Percentiles rank a stretch among this genome's conserved stretches.
phyloP scores from a whole-genome alignment of 2,797 vertebrate genomes.

The Lophius americanus region DNA sequence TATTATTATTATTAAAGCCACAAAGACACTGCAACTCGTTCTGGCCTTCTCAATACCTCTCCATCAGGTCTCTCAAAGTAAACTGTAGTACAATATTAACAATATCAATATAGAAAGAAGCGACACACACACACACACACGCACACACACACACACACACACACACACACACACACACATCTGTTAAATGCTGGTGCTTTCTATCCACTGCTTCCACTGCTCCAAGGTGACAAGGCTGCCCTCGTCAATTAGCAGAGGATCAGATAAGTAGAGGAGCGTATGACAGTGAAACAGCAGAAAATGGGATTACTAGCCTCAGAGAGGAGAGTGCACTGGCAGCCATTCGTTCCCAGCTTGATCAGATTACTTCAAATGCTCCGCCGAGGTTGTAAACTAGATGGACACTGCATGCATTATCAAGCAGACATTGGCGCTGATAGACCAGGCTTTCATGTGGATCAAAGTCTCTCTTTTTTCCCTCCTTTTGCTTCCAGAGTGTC shows the following conservation, averaged over 20 bases:
- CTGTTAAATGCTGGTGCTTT: conserved; percentile 15
- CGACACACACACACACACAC: no score
- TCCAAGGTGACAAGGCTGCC: conserved; percentile 23
- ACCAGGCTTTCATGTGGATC: conserved; percentile 47
- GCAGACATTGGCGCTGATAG: conserved; percentile 50
- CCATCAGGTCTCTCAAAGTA: no score
- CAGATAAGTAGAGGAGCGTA: conserved; percentile 60
- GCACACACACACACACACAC: no score
- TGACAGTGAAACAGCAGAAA: conserved; percentile 72
- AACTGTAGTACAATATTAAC: no score
- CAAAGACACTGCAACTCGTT: no score
- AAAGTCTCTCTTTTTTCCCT: conserved; percentile 14
- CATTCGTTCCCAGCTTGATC: conserved; percentile 60
- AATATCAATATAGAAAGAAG: no score
- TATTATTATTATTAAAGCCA: no score
- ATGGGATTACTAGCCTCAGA: conserved; percentile 70
- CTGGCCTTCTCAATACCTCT: no score
- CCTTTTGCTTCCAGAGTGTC: background rate
- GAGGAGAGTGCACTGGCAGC: conserved; percentile 58
- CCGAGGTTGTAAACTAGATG: conserved; percentile 49
- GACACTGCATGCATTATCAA: conserved; percentile 53
- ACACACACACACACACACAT: no score
- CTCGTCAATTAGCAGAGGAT: conserved; percentile 59
- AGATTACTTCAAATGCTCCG: conserved; percentile 67
- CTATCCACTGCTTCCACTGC: conserved; percentile 15